Percentiles rank a stretch among this genome's conserved stretches.
phyloP scores from a whole-genome alignment of 1,140 invertebrate species.

The Scaptomyza hsui region DNA sequence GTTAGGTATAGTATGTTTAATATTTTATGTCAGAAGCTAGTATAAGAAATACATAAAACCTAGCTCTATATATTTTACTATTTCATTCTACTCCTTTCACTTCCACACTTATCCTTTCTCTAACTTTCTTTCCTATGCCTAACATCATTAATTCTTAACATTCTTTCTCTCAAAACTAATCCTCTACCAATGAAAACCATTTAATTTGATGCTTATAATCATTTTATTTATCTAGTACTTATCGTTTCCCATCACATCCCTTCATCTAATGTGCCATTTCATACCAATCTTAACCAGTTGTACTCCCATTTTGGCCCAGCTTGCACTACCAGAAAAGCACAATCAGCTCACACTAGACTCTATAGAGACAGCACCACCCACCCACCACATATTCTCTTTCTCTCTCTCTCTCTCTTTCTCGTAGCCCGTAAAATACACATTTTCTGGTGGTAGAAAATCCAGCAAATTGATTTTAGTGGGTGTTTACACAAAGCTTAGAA shows the following conservation, averaged over 20 bases:
- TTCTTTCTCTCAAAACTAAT: not conserved
- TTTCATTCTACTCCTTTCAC: not conserved
- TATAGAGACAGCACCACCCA: not conserved
- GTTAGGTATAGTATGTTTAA: no score
- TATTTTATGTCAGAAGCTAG: no score
- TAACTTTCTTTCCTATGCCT: not conserved
- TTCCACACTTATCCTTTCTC: not conserved
- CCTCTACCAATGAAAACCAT: not conserved
- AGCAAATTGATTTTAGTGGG: constrained; percentile 84
- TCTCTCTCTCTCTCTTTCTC: constrained; percentile 33
- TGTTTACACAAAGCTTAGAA: constrained; percentile 83
- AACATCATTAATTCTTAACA: not conserved
- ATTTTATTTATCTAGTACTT: constrained; percentile 19
- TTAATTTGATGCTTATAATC: constrained; percentile 11
- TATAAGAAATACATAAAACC: no score
- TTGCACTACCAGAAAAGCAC: constrained; percentile 27
- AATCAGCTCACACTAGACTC: constrained; percentile 25
- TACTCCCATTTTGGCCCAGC: constrained; percentile 2
- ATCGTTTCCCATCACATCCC: constrained; percentile 22
- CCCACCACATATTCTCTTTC: not conserved
- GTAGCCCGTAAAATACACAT: constrained; percentile 79
- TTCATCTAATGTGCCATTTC: constrained; percentile 35
- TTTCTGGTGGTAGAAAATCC: constrained; percentile 82
- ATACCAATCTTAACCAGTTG: constrained; percentile 34
- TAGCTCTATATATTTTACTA: not conserved